These are phyloP conservation scores for Todiramphus saurophagus DNA, from an alignment of 2,113 vertebrate species.

Conservation along the genomic window DNA sequence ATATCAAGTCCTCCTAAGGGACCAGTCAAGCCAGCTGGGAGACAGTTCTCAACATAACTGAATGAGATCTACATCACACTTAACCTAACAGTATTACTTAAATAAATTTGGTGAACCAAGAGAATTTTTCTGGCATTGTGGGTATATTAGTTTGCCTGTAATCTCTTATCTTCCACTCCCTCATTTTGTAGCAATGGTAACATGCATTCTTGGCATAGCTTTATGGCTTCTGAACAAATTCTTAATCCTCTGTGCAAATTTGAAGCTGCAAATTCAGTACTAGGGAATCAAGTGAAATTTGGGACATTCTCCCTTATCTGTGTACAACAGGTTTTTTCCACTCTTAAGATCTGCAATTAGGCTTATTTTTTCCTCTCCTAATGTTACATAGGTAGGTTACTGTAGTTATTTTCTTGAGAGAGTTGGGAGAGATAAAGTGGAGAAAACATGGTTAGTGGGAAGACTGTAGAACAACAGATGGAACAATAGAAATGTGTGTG, in stretches of 20 bases:
- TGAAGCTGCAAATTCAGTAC: background rate
- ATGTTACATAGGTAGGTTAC: background rate
- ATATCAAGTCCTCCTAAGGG: background rate
- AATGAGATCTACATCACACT: background rate
- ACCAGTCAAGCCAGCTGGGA: background rate
- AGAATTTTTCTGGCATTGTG: background rate
- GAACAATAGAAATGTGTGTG: background rate
- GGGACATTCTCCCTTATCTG: background rate
- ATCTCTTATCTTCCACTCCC: constrained; percentile 6
- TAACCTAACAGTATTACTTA: constrained; percentile 3
- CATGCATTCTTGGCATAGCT: constrained; percentile 22
- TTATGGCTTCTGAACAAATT: constrained; percentile 32
- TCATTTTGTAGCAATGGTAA: background rate
- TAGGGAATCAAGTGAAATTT: background rate
- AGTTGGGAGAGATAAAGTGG: background rate
- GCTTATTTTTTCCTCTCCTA: background rate
- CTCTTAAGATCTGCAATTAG: background rate
- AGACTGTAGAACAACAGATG: background rate
- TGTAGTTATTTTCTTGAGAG: background rate
- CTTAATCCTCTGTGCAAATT: background rate
- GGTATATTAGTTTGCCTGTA: background rate
- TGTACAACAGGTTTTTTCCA: background rate
- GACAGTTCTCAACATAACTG: constrained; percentile 17
- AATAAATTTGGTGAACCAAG: constrained; percentile 19
- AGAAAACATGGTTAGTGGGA: background rate